Evolutionary conservation across 2,888 invertebrate genomes (phyloP), one percentile per base, ranked within the genome.

Genomic region (Gasteruption jaculator): DNA sequence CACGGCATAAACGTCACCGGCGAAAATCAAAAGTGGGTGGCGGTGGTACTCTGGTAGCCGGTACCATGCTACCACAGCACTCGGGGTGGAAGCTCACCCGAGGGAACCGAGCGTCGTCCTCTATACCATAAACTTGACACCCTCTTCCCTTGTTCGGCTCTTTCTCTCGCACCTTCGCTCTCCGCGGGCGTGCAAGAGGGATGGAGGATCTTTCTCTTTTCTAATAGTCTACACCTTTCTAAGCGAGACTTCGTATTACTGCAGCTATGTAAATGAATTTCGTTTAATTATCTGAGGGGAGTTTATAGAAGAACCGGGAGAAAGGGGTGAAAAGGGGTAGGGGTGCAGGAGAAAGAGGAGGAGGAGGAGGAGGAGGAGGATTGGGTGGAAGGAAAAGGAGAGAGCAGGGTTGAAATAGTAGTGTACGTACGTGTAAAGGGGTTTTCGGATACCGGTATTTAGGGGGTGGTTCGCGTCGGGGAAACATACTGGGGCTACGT

Each of bases 191-290:
- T n/a, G n/a, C n/a, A n/a, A n/a, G n/a, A n/a, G n/a, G n/a, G n/a
- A n/a, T n/a, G n/a, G n/a, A n/a, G n/a, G n/a, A n/a, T 20, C 41
- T 21, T 15, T 10, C 29, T 14, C 32, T 31, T 16, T 30, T 27
- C 29, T 35, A 35, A 34, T 40, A 37, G 42, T 37, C 19, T 26
- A 18, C 14, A 25, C 24, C 38, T 19, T 41, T 40, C 48, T 46
- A 32, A 33, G 34, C 21, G 46, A 40, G 42, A 46, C 51, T 50
- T 54, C 56, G 63, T 64, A 68, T 68, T 67, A 67, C 68, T 59
- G 52, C 50, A 65, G 65, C 65, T 68, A 68, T 68, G 68, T 65
- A 68, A 68, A 68, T 68, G 68, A 68, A 68, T 68, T 68, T 68
- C 65, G 66, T 68, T 66, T 66, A 68, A 68, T 68, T 68, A 68